These are phyloP conservation scores for Strigamia transsilvanica DNA, from an alignment of 2,888 invertebrate genomes.

Conservation along the genomic window DNA sequence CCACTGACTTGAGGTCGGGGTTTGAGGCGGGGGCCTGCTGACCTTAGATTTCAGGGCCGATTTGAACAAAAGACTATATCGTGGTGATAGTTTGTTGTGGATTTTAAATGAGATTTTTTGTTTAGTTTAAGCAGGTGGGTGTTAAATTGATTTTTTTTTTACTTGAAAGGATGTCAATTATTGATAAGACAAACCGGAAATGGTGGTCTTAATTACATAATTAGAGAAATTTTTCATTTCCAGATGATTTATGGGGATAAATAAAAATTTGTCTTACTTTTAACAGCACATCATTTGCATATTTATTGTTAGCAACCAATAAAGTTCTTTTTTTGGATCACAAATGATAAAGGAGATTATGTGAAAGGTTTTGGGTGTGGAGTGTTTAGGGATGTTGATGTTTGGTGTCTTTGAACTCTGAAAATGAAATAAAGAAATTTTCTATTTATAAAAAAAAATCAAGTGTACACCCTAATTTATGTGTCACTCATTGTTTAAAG, in stretches of 20 bases:
- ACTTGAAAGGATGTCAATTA: not conserved
- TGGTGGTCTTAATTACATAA: not conserved
- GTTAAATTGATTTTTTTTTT: not conserved
- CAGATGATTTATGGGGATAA: not conserved
- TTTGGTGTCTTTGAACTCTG: not conserved
- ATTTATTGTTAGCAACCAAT: not conserved
- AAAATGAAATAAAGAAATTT: not conserved
- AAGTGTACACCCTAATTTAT: not conserved
- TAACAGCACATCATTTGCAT: not conserved
- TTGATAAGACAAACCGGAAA: conserved; percentile 27
- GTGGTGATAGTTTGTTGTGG: not conserved
- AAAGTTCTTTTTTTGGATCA: not conserved
- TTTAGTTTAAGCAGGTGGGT: not conserved
- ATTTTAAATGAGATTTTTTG: not conserved
- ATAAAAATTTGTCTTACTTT: not conserved
- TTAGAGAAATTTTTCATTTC: not conserved
- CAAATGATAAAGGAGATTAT: not conserved
- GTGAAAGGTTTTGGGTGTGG: not conserved
- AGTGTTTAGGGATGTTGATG: not conserved
- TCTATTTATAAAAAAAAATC: not conserved
- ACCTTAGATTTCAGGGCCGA: conserved; percentile 41
- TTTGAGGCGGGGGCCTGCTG: conserved; percentile 27
- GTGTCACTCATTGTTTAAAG: not conserved
- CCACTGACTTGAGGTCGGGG: conserved; percentile 32
- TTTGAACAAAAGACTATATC: conserved; percentile 20